Conservation (phyloP, 2,113 vertebrate species). For the Sorex fumeus region DNA sequence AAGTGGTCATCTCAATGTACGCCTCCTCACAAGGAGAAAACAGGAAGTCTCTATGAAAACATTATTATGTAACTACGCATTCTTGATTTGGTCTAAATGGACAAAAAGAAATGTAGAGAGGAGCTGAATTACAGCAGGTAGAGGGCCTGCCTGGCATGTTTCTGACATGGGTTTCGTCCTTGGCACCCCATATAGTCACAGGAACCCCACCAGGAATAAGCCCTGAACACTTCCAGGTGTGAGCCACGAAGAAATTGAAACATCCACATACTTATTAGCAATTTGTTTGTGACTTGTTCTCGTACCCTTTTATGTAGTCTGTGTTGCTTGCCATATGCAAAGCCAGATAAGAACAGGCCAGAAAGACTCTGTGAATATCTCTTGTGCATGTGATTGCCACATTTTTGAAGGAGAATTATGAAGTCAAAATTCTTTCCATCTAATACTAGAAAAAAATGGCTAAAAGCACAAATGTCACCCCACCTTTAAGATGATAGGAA, state of each 20-base stretch:
- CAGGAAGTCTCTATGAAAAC: conserved; percentile 34
- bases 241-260: neutral
- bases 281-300: conserved; percentile 39
- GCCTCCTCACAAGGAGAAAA: conserved; percentile 53
- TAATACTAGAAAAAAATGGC: conserved; percentile 9
- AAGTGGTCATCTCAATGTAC: conserved; percentile 42
- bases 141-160: no score
- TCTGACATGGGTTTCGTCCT: no score
- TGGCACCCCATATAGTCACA: no score
- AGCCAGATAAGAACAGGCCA: neutral
- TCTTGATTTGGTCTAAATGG: conserved; percentile 63
- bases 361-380: conserved; percentile 20
- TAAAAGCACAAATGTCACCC: conserved; percentile 34
- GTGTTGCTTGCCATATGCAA: neutral
- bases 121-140: no score
- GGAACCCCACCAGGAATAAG: no score
- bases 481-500: conserved; percentile 39
- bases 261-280: conserved; percentile 14
- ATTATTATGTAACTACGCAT: neutral
- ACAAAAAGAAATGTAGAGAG: neutral
- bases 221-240: no score
- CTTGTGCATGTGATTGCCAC: conserved; percentile 48
- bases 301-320: neutral
- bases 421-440: conserved; percentile 49
- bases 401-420: conserved; percentile 44